Base-by-base conservation (phyloP, 2,797 vertebrate genomes). In the Brachymystax lenok region DNA sequence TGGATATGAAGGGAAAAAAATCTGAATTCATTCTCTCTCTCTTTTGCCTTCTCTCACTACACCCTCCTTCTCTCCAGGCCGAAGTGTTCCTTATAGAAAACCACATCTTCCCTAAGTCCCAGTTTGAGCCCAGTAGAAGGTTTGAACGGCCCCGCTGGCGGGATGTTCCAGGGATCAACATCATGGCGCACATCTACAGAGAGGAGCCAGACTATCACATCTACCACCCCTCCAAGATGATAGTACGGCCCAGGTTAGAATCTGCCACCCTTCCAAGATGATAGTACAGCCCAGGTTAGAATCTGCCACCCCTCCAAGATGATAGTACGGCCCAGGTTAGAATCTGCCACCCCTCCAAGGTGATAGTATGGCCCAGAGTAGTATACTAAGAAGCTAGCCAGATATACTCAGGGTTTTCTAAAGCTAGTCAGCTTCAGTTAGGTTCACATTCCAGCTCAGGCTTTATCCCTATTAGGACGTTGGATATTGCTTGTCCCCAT, bases 21-120 rank as follows among this genome's bases (percentile, higher is more conserved):
- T 35, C 6, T 35, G 33, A 35, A 35, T 35, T 0, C 0, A 35
- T 35, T 35, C 33, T 35, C 33, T 56, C 17, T 56, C 54, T 21
- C 56, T 59, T 59, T 59, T 6, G 6, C n/a, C 56, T 59, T 59
- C n/a, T 21, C 56, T 59, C 8, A 35, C 33, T 7, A 6, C 10
- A 33, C 16, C 30, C 3, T 70, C 16, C 54, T 8, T 28, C 61
- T 71, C 84, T 84, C 0, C 30, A 88, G 51, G 77, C 79, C 0
- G 86, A 81, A 0, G 73, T 93, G 77, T 96, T 94, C 74, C 77
- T 90, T n/a, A 92, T 95, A 77, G 89, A 95, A 85, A 95, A 92
- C 74, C 92, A 94, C 10, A 82, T 94, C 83, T 95, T 95, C 70
- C 93, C 93, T 6, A 84, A 92, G 76, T 91, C 80, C 0, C 0